phyloP scores from a whole-genome alignment of 1,140 invertebrate genomes.

The Drosophila miranda region DNA sequence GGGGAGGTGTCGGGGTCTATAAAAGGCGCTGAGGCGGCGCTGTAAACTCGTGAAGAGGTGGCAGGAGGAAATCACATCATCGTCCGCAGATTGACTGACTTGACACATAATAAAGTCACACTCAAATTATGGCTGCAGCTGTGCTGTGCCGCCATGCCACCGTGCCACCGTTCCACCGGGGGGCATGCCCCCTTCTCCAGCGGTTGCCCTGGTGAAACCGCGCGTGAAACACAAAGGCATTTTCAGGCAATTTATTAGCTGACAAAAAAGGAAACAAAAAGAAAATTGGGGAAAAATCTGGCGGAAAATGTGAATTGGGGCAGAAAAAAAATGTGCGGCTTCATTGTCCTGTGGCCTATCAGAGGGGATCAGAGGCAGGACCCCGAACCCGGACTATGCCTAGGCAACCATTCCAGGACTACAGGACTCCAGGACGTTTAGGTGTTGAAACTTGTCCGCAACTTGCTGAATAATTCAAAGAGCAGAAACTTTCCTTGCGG shows the following conservation, averaged over 20 bases:
- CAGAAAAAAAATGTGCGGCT: conserved; percentile 58
- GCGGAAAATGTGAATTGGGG: conserved; percentile 29
- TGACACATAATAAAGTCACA: conserved; percentile 79
- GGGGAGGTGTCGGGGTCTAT: conserved; percentile 12
- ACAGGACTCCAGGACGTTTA: conserved; percentile 20
- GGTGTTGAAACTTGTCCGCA: conserved; percentile 73
- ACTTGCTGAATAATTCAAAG: conserved; percentile 71
- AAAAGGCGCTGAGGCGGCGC: conserved; percentile 23
- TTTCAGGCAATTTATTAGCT: conserved; percentile 75
- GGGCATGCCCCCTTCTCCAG: background rate
- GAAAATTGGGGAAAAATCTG: conserved; percentile 1
- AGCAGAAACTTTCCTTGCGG: conserved; percentile 47
- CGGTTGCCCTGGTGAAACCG: conserved; percentile 73
- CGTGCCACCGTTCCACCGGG: conserved; percentile 12
- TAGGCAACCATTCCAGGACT: conserved; percentile 42
- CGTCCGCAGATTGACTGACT: conserved; percentile 75
- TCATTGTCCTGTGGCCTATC: conserved; percentile 39
- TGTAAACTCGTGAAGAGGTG: conserved; percentile 24
- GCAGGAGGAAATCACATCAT: conserved; percentile 54
- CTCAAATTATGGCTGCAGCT: conserved; percentile 76
- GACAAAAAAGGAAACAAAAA: conserved; percentile 44
- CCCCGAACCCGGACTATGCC: conserved; percentile 4
- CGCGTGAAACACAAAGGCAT: conserved; percentile 77
- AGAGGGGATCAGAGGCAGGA: conserved; percentile 4
- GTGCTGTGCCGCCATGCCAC: conserved; percentile 24